Evolutionary conservation across 2,797 vertebrate species (phyloP).

Genomic region (Cygnus olor): DNA sequence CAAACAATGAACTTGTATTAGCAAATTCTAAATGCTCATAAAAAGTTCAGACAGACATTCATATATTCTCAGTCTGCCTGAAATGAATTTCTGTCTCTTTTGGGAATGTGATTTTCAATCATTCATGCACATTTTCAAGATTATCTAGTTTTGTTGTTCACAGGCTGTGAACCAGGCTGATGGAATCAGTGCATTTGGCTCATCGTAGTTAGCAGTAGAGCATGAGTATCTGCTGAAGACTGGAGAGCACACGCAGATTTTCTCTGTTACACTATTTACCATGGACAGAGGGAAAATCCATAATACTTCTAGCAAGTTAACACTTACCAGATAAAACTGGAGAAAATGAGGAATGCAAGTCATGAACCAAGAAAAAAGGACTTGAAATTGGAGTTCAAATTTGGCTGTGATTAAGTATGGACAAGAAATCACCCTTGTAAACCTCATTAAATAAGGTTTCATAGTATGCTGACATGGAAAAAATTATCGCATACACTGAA

Average conservation of each 20-base stretch:
- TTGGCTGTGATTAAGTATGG: not conserved
- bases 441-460: constrained; percentile 37
- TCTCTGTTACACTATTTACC: not conserved
- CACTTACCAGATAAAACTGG: not conserved
- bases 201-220: not conserved
- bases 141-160: not conserved
- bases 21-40: not conserved
- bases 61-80: not conserved
- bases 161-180: constrained; percentile 18
- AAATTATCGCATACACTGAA: not conserved
- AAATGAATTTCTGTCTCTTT: constrained; percentile 2
- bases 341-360: not conserved
- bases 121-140: not conserved
- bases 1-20: not conserved
- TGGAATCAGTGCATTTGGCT: constrained; percentile 27
- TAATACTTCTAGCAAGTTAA: not conserved
- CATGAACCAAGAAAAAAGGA: not conserved
- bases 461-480: not conserved
- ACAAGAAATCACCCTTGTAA: constrained; percentile 14
- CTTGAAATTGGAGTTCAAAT: constrained; percentile 1
- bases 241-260: not conserved
- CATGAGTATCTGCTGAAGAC: constrained; percentile 4
- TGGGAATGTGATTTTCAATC: not conserved
- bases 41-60: not conserved
- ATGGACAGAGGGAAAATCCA: not conserved